These are phyloP conservation scores for Stenurella melanura DNA, from an alignment of 2,888 invertebrate species.

Conservation along the genomic window DNA sequence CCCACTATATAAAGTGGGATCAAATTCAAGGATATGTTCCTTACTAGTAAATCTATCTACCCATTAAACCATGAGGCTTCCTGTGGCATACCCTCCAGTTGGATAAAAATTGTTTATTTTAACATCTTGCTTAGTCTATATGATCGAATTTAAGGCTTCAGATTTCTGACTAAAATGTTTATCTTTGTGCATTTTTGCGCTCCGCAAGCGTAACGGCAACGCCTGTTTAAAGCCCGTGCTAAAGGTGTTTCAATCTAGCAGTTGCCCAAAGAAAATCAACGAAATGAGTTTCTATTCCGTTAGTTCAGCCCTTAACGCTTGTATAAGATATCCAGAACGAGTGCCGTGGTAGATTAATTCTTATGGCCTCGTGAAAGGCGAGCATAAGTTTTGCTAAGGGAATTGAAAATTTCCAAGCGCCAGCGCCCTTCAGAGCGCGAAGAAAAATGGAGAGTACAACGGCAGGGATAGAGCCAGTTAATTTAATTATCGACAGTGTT, in stretches of 20 bases:
- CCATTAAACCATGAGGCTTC: too few relatives aligned
- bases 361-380: constrained; percentile 15
- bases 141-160: too few relatives aligned
- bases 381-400: constrained; percentile 20
- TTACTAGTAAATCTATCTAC: too few relatives aligned
- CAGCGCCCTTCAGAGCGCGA: not conserved
- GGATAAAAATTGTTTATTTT: too few relatives aligned
- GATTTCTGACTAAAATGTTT: too few relatives aligned
- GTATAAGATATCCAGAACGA: constrained; percentile 15
- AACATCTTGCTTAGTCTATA: too few relatives aligned
- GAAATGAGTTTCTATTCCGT: constrained; percentile 19
- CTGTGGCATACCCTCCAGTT: too few relatives aligned
- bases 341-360: constrained; percentile 31
- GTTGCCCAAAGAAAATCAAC: constrained; percentile 11
- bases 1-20: too few relatives aligned
- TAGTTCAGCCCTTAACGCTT: constrained; percentile 4
- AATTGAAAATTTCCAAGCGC: constrained; percentile 30
- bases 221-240: not conserved
- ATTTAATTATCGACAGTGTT: constrained; percentile 51
- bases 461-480: constrained; percentile 36
- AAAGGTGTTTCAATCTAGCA: not conserved
- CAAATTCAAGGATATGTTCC: too few relatives aligned
- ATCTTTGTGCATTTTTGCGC: not conserved
- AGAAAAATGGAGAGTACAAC: constrained; percentile 20
- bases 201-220: not conserved